A percentile compares a stretch with the other conserved stretches of the same genome.
Evolutionary conservation across 2,113 vertebrate species (phyloP).

Genomic region (Morone saxatilis): DNA sequence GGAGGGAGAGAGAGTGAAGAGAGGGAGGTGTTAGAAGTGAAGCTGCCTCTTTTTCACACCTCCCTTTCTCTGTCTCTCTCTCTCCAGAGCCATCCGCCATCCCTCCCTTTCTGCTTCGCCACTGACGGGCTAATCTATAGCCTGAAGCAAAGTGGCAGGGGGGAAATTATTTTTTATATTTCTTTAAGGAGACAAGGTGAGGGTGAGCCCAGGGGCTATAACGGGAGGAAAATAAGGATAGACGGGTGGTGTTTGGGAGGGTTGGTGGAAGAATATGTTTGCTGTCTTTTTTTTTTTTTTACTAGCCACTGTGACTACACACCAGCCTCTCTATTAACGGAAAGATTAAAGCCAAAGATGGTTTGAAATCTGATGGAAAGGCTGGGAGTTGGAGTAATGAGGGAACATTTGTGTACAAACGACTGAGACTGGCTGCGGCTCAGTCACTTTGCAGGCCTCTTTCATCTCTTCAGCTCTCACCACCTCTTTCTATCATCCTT

Average conservation of each 20-base stretch:
- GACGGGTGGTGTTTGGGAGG: not conserved
- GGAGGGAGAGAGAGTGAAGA: slow-evolving; percentile 14
- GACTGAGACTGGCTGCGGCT: not conserved
- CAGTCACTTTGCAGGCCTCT: not conserved
- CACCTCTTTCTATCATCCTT: not conserved
- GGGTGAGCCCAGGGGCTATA: slow-evolving; percentile 34
- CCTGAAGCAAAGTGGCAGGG: slow-evolving; percentile 51
- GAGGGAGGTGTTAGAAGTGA: slow-evolving; percentile 74
- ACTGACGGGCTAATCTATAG: slow-evolving; percentile 70
- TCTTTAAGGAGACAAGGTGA: slow-evolving; percentile 52
- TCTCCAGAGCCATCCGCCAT: slow-evolving; percentile 41
- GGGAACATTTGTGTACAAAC: slow-evolving; percentile 12
- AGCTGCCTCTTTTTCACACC: slow-evolving; percentile 79
- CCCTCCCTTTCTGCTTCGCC: slow-evolving; percentile 46
- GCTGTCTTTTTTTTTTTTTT: not conserved
- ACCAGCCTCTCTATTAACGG: not conserved
- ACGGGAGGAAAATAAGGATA: slow-evolving; percentile 41
- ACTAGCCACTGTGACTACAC: not conserved
- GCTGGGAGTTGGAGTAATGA: not conserved
- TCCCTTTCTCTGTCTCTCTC: slow-evolving; percentile 27
- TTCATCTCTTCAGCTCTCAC: slow-evolving; percentile 18
- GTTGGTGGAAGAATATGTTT: slow-evolving; percentile 22
- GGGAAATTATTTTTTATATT: slow-evolving; percentile 33
- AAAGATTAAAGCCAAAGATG: slow-evolving; percentile 13
- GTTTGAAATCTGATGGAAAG: not conserved